Evolutionary conservation across 2,113 vertebrate genomes (phyloP).

Genomic region (Sterrhoptilus dennistouni): DNA sequence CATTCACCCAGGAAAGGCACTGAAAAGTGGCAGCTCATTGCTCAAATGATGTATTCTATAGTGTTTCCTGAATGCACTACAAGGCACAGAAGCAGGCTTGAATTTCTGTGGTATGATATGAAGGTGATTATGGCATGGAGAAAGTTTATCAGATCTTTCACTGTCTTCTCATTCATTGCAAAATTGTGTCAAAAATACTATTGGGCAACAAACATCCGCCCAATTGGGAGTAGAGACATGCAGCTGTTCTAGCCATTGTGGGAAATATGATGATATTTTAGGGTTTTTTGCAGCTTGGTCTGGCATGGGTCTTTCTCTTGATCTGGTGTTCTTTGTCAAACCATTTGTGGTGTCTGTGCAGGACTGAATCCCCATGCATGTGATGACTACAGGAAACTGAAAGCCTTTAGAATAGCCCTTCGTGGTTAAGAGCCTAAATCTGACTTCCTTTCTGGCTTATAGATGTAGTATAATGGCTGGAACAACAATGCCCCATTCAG

Average conservation of each 20-base stretch:
- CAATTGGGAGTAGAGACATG: not conserved
- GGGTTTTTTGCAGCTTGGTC: not conserved
- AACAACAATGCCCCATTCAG: not conserved
- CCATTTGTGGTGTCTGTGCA: not conserved
- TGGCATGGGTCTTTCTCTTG: not conserved
- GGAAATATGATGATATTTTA: not conserved
- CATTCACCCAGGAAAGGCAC: not conserved
- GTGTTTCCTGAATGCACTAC: not conserved
- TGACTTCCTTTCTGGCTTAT: not conserved
- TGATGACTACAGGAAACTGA: not conserved
- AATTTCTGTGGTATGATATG: not conserved
- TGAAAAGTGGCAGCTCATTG: not conserved
- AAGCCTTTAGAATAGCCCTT: not conserved
- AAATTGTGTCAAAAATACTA: not conserved
- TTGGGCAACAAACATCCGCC: not conserved
- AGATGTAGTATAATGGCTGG: not conserved
- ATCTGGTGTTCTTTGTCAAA: not conserved
- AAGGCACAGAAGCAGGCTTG: not conserved
- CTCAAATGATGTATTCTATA: not conserved
- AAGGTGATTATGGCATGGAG: not conserved
- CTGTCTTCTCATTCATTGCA: not conserved
- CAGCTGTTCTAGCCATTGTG: not conserved
- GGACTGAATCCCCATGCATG: accelerated
- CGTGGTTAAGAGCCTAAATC: not conserved
- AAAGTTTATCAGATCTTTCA: not conserved